Evolutionary conservation across 2,113 vertebrate species (phyloP), one percentile per base, ranked within the genome.

Genomic region (Talpa occidentalis): DNA sequence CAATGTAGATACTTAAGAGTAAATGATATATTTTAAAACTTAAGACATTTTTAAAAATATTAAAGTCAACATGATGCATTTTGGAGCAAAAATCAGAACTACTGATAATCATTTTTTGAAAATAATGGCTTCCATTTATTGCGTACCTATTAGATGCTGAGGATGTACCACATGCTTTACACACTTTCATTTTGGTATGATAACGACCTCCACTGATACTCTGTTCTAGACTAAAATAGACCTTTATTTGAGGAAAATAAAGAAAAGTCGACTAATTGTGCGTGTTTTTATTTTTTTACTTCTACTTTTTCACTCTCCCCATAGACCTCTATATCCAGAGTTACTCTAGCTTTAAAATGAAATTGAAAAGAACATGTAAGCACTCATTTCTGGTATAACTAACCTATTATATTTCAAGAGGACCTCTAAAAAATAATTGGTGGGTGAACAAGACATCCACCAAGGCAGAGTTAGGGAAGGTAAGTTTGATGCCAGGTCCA

Each of bases 1-100:
- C 40, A 17, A 21, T 59, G 40, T 37, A 94, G 69, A 56, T 52
- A 66, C 60, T 59, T 74, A 72, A 84, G 54, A 42, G 37, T 3
- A 62, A 81, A 74, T 81, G 69, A 28, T n/a, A 26, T 74, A n/a
- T 66, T 93, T 95, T 60, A 37, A 81, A 89, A 94, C 56, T 47
- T 81, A 88, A 88, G 32, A 56, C 0, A 10, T 94, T 59, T 54
- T 0, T 6, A 62, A 69, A 88, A 85, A 17, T 86, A 59, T 30
- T 81, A 47, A 89, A 64, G 44, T 86, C n/a, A 69, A 6, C 10
- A 77, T n/a, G 32, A 77, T 73, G 4, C 14, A 76, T 22, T 74
- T 56, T 40, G 78, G 24, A 80, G 4, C 42, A 84, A 28, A 88
- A 26, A 91, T 72, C 21, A 92, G 52, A 87, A 37, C 19, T 49